phyloP scores from a whole-genome alignment of 2,797 vertebrate genomes.

The Argyrosomus regius region DNA sequence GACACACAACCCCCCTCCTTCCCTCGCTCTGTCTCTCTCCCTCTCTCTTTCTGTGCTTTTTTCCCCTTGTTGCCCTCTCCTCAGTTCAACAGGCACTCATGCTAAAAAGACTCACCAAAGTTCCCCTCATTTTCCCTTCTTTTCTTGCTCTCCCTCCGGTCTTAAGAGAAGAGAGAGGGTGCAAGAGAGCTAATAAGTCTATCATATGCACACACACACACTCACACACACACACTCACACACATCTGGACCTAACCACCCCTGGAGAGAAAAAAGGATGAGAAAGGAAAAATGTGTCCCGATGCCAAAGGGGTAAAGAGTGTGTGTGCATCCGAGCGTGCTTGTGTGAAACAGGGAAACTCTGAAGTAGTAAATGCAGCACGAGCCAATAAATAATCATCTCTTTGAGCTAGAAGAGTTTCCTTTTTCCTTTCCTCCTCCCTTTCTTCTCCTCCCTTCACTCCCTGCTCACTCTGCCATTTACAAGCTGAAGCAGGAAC shows the following conservation, averaged over 20 bases:
- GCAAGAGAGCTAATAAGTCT: conserved; percentile 1
- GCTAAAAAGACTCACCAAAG: background rate
- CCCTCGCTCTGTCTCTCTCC: conserved; percentile 20
- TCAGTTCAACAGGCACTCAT: conserved; percentile 28
- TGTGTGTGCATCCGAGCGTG: background rate
- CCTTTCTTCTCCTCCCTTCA: background rate
- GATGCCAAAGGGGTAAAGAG: conserved; percentile 29
- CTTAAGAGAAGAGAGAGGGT: conserved; percentile 11
- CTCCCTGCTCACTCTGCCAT: conserved; percentile 4
- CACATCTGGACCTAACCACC: conserved; percentile 50
- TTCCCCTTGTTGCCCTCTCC: conserved; percentile 24
- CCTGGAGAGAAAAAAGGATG: conserved; percentile 28
- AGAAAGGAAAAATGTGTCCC: conserved; percentile 28
- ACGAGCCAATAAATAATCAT: conserved; percentile 38
- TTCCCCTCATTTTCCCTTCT: conserved; percentile 3
- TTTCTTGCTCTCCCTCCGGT: conserved; percentile 10
- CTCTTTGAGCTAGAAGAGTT: conserved; percentile 33
- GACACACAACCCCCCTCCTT: conserved; percentile 66
- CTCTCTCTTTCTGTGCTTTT: conserved; percentile 14
- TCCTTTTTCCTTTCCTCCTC: conserved; percentile 31
- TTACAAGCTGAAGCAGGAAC: conserved; percentile 38
- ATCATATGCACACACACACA: conserved; percentile 1
- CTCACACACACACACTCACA: conserved; percentile 13
- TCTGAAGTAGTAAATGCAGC: conserved; percentile 33
- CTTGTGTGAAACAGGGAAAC: conserved; percentile 26